Evolutionary conservation across 2,888 invertebrate species (phyloP).

Genomic region (Galerucella calmariensis): DNA sequence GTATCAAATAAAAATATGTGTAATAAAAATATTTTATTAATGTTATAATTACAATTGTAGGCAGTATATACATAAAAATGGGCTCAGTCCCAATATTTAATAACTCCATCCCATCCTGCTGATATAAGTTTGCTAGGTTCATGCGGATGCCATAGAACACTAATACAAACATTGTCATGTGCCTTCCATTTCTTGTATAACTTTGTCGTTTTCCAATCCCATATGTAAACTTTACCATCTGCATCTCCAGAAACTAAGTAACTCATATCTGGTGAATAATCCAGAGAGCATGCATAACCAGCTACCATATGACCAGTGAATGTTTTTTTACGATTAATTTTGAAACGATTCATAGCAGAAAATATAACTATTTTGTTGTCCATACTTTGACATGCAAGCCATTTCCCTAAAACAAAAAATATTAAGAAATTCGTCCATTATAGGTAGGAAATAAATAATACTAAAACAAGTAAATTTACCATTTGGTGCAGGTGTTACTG

Average conservation of each 20-base stretch:
- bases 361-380: conserved; percentile 99
- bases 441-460: background rate
- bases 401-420: conserved; percentile 70
- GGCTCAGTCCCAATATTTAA: conserved; percentile 97
- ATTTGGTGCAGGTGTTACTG: conserved; percentile 94
- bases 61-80: conserved; percentile 14
- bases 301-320: conserved; percentile 99
- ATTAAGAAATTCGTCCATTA: background rate
- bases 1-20: background rate
- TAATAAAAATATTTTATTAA: background rate
- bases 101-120: conserved; percentile 98
- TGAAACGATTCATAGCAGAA: conserved; percentile 96
- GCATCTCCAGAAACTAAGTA: conserved; percentile 98
- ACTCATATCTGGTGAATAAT: conserved; percentile 99
- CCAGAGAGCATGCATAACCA: conserved; percentile 96
- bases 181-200: conserved; percentile 99
- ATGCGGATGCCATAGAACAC: conserved; percentile 97
- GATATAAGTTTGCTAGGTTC: conserved; percentile 98
- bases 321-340: conserved; percentile 97
- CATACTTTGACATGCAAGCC: conserved; percentile 99
- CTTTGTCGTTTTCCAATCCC: conserved; percentile 99
- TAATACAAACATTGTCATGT: conserved; percentile 97
- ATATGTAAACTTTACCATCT: conserved; percentile 97
- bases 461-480: conserved; percentile 63
- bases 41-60: conserved; percentile 3